Percentiles rank a stretch among this genome's conserved stretches.
phyloP scores from a whole-genome alignment of 2,797 vertebrate genomes.

The Myripristis murdjan region DNA sequence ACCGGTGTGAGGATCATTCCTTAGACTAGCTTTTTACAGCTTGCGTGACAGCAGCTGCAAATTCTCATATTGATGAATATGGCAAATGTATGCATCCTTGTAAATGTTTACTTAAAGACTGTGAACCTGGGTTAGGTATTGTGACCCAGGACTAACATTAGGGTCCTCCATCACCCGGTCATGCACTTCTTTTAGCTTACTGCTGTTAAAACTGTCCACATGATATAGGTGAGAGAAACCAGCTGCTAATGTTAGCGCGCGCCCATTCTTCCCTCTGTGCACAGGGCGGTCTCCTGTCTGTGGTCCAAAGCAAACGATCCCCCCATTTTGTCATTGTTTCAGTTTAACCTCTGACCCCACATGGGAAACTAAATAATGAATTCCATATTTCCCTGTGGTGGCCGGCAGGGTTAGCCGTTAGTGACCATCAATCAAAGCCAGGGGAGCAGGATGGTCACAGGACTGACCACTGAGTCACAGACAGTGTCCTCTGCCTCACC shows the following conservation, averaged over 20 bases:
- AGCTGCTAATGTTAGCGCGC: constrained; percentile 80
- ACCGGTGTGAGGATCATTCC: constrained; percentile 38
- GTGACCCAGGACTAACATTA: constrained; percentile 76
- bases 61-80: constrained; percentile 72
- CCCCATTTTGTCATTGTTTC: constrained; percentile 88
- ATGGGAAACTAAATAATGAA: constrained; percentile 89
- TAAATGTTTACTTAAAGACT: constrained; percentile 82
- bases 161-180: constrained; percentile 78
- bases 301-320: constrained; percentile 76
- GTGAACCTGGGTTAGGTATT: constrained; percentile 79
- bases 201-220: constrained; percentile 83
- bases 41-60: constrained; percentile 72
- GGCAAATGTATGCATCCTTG: constrained; percentile 69
- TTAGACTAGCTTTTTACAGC: constrained; percentile 27
- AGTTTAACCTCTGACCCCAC: constrained; percentile 88
- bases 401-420: constrained; percentile 73
- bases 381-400: constrained; percentile 90
- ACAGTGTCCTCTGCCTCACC: constrained; percentile 66
- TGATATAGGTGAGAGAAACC: constrained; percentile 83
- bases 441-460: constrained; percentile 63
- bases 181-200: constrained; percentile 70
- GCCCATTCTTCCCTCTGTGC: constrained; percentile 45
- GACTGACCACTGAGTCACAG: constrained; percentile 73
- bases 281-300: constrained; percentile 52
- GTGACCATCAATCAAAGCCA: constrained; percentile 88